Conservation (phyloP, 1,140 invertebrate genomes). For the Chymomyza costata region DNA sequence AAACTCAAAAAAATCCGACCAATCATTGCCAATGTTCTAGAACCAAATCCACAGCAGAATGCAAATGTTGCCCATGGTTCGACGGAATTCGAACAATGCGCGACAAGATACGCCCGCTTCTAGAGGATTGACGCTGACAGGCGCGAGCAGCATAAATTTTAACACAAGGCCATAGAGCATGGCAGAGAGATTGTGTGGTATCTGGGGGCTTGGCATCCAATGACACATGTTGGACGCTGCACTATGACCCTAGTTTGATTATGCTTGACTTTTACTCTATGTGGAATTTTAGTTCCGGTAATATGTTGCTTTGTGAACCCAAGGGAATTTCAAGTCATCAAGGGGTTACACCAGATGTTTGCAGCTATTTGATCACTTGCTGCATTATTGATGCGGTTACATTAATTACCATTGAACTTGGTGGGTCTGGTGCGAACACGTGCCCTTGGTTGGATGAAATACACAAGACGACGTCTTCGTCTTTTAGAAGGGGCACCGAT, state of each 20-base stretch:
- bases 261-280: background rate
- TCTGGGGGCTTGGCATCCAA: too few relatives aligned
- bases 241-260: conserved; percentile 5
- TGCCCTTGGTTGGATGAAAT: conserved; percentile 25
- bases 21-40: conserved; percentile 67
- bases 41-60: conserved; percentile 35
- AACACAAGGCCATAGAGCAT: background rate
- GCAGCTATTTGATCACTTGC: background rate
- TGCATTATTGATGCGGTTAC: conserved; percentile 50
- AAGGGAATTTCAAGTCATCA: conserved; percentile 39
- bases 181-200: too few relatives aligned
- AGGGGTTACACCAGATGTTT: conserved; percentile 59
- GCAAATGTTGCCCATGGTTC: conserved; percentile 18
- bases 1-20: conserved; percentile 42
- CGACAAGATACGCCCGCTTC: conserved; percentile 35
- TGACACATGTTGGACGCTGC: conserved; percentile 30
- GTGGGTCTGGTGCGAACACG: conserved; percentile 38
- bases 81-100: conserved; percentile 46
- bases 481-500: conserved; percentile 39
- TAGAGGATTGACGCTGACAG: conserved; percentile 45
- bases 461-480: too few relatives aligned
- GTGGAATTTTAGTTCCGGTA: conserved; percentile 22
- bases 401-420: conserved; percentile 46
- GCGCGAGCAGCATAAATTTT: conserved; percentile 44
- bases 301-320: conserved; percentile 21